A percentile compares a stretch with the other conserved stretches of the same genome.
phyloP scores from a whole-genome alignment of 2,888 invertebrate species.

The Polyommatus icarus region DNA sequence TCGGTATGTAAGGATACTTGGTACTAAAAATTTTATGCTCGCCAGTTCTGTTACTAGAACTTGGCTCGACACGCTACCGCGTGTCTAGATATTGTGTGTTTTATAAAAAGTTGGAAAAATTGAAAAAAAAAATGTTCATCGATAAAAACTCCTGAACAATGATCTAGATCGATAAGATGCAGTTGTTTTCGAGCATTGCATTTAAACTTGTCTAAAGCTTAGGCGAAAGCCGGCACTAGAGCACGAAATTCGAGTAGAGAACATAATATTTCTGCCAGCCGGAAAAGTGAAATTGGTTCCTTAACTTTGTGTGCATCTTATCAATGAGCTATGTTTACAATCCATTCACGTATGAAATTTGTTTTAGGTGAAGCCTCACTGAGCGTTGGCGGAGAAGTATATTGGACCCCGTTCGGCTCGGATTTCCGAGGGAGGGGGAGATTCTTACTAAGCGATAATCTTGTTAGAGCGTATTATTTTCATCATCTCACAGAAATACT shows the following conservation, averaged over 20 bases:
- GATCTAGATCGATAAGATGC: too few species aligned
- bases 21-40: background rate
- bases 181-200: background rate
- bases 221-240: background rate
- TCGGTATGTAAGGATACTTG: conserved; percentile 53
- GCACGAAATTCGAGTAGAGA: background rate
- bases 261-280: background rate
- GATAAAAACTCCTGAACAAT: too few species aligned
- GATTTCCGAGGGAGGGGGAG: conserved; percentile 36
- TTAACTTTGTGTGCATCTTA: conserved; percentile 26
- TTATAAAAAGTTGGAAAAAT: too few species aligned
- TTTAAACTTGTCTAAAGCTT: background rate
- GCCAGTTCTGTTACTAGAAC: too few species aligned
- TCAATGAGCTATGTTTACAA: conserved; percentile 12
- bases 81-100: too few species aligned
- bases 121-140: too few species aligned
- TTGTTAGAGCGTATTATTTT: conserved; percentile 33
- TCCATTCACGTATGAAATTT: conserved; percentile 32
- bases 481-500: conserved; percentile 28
- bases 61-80: too few species aligned
- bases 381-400: conserved; percentile 57
- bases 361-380: conserved; percentile 72
- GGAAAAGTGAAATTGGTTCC: conserved; percentile 19
- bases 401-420: conserved; percentile 37
- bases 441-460: conserved; percentile 32